Conservation (phyloP, 2,888 invertebrate genomes). For the Drosophila aldrichi region DNA sequence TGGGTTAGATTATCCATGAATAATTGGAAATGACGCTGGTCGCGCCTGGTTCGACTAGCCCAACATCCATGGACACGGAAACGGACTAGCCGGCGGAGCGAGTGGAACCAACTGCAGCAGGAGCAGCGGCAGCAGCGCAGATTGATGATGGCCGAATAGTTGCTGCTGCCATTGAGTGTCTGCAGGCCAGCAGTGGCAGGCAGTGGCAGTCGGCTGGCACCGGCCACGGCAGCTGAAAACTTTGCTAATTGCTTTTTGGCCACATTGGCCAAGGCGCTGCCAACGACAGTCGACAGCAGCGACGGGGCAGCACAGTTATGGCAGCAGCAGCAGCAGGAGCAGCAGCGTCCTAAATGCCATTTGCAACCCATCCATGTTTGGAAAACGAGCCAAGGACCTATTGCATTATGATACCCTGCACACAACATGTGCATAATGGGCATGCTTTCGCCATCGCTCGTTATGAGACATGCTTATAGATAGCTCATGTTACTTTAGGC, state of each 20-base stretch:
- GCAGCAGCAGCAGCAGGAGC: neutral
- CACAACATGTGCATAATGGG: neutral
- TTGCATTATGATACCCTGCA: conserved; percentile 46
- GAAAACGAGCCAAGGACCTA: conserved; percentile 17
- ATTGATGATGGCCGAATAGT: conserved; percentile 69
- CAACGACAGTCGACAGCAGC: conserved; percentile 38
- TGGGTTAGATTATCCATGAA: conserved; percentile 85
- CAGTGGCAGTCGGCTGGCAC: conserved; percentile 6
- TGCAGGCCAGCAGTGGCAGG: conserved; percentile 1
- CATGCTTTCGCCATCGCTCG: neutral
- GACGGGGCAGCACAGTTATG: conserved; percentile 44
- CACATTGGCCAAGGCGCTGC: conserved; percentile 60
- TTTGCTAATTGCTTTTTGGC: conserved; percentile 82
- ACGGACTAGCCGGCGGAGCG: neutral
- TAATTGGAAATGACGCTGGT: conserved; percentile 79
- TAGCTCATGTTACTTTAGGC: neutral
- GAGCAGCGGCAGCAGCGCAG: conserved; percentile 38
- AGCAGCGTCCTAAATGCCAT: conserved; percentile 31
- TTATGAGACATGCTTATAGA: too few relatives aligned
- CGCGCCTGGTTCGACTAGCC: conserved; percentile 29
- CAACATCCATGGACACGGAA: neutral
- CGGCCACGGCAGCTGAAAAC: conserved; percentile 56
- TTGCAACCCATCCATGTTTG: conserved; percentile 16
- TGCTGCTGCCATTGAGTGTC: conserved; percentile 14
- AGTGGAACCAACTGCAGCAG: conserved; percentile 40